phyloP scores from a whole-genome alignment of 2,797 vertebrate species.

The Austrolebias charrua region DNA sequence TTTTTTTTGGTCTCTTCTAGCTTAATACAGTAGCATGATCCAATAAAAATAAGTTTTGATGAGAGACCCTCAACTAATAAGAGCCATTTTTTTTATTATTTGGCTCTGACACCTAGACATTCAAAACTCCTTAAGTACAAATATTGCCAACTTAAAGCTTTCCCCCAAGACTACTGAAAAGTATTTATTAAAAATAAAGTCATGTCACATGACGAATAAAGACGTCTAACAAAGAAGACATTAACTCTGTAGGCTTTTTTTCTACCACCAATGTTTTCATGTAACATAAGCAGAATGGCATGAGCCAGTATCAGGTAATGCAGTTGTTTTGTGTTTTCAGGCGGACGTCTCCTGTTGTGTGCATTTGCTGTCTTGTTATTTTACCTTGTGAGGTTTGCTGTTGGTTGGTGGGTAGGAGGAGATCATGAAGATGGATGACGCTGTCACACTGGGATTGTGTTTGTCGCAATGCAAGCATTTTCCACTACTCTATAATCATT shows the following conservation, averaged over 20 bases:
- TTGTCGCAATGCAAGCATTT: constrained; percentile 71
- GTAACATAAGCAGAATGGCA: constrained; percentile 6
- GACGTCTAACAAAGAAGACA: too few species aligned
- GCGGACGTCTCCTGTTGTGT: constrained; percentile 10
- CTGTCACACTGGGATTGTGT: constrained; percentile 65
- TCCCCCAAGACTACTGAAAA: too few species aligned
- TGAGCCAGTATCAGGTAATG: neutral
- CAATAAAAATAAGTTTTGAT: too few species aligned
- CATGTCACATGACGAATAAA: too few species aligned
- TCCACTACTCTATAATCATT: constrained; percentile 74
- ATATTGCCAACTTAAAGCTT: too few species aligned
- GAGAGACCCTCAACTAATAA: too few species aligned
- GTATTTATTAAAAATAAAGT: too few species aligned
- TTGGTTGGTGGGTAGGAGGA: constrained; percentile 8
- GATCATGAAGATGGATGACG: constrained; percentile 75
- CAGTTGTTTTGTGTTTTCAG: constrained; percentile 17
- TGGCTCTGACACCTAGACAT: too few species aligned
- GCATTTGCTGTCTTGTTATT: constrained; percentile 49
- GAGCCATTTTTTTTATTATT: too few species aligned
- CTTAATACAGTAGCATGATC: too few species aligned
- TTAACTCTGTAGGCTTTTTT: neutral
- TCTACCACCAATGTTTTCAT: neutral
- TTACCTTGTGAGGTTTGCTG: constrained; percentile 28
- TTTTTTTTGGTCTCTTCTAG: too few species aligned
- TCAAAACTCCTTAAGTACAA: too few species aligned